Evolutionary conservation across 2,797 vertebrate genomes (phyloP), one percentile per base, ranked within the genome.

Genomic region (Antennarius maculatus): DNA sequence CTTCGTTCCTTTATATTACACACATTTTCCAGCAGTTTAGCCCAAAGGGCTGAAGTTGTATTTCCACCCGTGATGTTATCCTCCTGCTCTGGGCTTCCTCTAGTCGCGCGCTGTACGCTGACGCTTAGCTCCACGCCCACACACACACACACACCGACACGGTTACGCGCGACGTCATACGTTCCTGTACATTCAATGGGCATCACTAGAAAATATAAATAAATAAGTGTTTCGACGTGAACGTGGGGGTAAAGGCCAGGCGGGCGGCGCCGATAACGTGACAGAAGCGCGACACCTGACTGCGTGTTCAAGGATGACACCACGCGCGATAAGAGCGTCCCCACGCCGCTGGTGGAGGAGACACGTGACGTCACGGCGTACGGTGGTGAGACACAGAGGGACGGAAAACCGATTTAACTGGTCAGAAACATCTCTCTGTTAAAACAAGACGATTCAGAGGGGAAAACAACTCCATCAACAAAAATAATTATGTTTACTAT

Each of bases 261-360:
- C 83, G 76, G 85, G 81, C 81, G 90, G 83, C 80, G 85, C 87
- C 86, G 67, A 81, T 63, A 86, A 85, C 88, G 89, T 85, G 87
- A 87, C 76, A 89, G 85, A 88, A 88, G 85, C 85, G 90, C 91
- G 91, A 92, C 90, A 92, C 91, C 90, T 91, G 90, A 92, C 89
- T 92, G 91, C 91, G 90, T 92, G 90, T 92, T 77, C 89, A 89
- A 84, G 89, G 89, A 92, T 92, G 91, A 92, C 91, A 88, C 73
- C 72, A 87, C 84, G 84, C 86, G 75, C 68, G 71, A 39, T 71
- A 43, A 71, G 9, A 79, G 85, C 89, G 88, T 89, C 88, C 14
- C 67, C 68, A 84, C 86, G 86, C 82, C 23, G 76, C 51, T 69
- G 17, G 74, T 81, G 79, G 73, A 69, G 58, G 63, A 50, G 59